phyloP scores from a whole-genome alignment of 2,797 vertebrate genomes.

The Acridotheres tristis region DNA sequence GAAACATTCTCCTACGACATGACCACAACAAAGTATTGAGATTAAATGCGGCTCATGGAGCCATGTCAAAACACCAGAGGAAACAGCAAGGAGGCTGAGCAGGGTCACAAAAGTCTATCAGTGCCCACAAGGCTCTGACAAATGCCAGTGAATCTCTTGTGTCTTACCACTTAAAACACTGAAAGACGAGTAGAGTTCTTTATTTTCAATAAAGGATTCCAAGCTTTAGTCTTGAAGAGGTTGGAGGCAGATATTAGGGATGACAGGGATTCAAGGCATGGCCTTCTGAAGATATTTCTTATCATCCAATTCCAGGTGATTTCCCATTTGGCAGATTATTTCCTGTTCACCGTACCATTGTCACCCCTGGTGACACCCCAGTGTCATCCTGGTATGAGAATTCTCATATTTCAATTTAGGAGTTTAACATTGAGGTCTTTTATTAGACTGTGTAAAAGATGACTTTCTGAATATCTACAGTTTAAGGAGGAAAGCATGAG shows the following conservation, averaged over 20 bases:
- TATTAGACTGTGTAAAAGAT: not conserved
- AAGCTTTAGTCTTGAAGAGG: not conserved
- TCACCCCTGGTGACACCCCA: not conserved
- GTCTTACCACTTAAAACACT: not conserved
- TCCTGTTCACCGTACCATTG: not conserved
- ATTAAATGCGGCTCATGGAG: not conserved
- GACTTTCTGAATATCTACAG: not conserved
- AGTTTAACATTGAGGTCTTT: not conserved
- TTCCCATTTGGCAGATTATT: not conserved
- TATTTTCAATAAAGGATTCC: not conserved
- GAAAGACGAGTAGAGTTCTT: not conserved
- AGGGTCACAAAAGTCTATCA: not conserved
- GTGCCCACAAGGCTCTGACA: not conserved
- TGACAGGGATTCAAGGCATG: not conserved
- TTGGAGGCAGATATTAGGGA: not conserved
- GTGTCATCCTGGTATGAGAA: not conserved
- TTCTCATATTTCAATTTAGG: not conserved
- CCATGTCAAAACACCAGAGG: not conserved
- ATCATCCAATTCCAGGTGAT: not conserved
- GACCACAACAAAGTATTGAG: accelerated
- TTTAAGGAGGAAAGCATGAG: not conserved
- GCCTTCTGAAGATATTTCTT: not conserved
- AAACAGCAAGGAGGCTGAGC: not conserved
- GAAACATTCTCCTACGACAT: not conserved
- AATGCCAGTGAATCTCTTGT: not conserved